phyloP scores from a whole-genome alignment of 2,888 invertebrate genomes.

The Notocelia uddmanniana region DNA sequence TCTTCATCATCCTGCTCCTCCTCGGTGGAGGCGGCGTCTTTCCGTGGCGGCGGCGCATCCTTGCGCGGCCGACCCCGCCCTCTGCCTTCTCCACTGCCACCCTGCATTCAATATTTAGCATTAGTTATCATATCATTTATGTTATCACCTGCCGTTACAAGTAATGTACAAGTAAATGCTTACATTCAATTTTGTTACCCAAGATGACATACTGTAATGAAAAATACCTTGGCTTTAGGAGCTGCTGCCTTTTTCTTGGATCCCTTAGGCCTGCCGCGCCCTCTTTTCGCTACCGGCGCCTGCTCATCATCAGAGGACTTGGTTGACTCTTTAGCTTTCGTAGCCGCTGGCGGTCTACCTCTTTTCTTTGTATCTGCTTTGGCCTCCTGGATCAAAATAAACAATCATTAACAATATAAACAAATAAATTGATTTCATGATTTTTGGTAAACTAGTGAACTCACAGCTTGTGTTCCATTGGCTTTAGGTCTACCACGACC shows the following conservation, averaged over 20 bases:
- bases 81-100: conserved; percentile 74
- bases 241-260: conserved; percentile 82
- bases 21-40: conserved; percentile 80
- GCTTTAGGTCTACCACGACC: conserved; percentile 83
- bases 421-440: not conserved
- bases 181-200: not conserved
- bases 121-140: not conserved
- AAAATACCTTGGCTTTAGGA: conserved; percentile 74
- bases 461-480: conserved; percentile 80
- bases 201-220: not conserved
- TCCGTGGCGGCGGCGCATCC: conserved; percentile 80
- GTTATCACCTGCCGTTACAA: not conserved
- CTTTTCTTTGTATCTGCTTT: conserved; percentile 81
- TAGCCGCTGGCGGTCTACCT: conserved; percentile 74
- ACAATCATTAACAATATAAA: not conserved
- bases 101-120: conserved; percentile 55
- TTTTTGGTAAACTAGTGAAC: conserved; percentile 48
- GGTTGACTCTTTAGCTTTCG: conserved; percentile 83
- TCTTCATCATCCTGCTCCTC: conserved; percentile 84
- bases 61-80: conserved; percentile 82
- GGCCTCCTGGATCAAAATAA: conserved; percentile 67
- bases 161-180: not conserved
- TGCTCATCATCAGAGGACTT: conserved; percentile 84
- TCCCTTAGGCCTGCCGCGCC: conserved; percentile 85
- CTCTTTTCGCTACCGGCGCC: conserved; percentile 83